These are phyloP conservation scores for Stigmatopora argus DNA, from an alignment of 2,113 vertebrate genomes.

Conservation along the genomic window DNA sequence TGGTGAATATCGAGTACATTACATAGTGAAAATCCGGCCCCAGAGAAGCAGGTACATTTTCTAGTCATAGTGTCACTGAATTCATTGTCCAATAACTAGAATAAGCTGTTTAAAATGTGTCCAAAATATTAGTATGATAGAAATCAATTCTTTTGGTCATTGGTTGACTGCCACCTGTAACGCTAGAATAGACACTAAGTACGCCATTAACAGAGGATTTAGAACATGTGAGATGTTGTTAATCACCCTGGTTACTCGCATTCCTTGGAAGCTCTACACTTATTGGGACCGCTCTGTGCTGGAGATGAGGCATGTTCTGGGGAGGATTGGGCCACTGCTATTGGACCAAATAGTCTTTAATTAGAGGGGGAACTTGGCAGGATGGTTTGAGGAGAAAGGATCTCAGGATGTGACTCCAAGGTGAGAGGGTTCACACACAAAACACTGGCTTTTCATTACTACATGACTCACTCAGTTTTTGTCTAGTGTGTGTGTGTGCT, in stretches of 20 bases:
- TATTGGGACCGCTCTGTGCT: constrained; percentile 46
- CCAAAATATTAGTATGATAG: background rate
- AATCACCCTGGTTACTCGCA: constrained; percentile 60
- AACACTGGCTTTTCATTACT: constrained; percentile 73
- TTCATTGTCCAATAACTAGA: background rate
- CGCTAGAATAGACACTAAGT: constrained; percentile 38
- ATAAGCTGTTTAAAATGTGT: background rate
- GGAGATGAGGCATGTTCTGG: constrained; percentile 50
- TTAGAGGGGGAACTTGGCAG: constrained; percentile 73
- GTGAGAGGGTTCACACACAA: constrained; percentile 75
- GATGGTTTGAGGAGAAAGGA: constrained; percentile 70
- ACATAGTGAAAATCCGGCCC: background rate
- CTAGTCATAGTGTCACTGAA: no score
- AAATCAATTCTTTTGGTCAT: constrained; percentile 13
- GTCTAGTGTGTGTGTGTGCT: constrained; percentile 37
- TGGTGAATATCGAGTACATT: no score
- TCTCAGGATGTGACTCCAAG: constrained; percentile 73
- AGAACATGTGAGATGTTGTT: constrained; percentile 61
- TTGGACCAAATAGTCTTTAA: constrained; percentile 69
- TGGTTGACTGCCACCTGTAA: constrained; percentile 18
- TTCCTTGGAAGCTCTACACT: constrained; percentile 49
- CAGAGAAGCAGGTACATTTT: background rate
- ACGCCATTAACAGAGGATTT: constrained; percentile 54
- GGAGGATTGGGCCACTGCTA: constrained; percentile 53
- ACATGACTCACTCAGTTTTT: constrained; percentile 69